Evolutionary conservation across 2,888 invertebrate species (phyloP), one percentile per base, ranked within the genome.

Genomic region (Scaptodrosophila latifasciaeformis): DNA sequence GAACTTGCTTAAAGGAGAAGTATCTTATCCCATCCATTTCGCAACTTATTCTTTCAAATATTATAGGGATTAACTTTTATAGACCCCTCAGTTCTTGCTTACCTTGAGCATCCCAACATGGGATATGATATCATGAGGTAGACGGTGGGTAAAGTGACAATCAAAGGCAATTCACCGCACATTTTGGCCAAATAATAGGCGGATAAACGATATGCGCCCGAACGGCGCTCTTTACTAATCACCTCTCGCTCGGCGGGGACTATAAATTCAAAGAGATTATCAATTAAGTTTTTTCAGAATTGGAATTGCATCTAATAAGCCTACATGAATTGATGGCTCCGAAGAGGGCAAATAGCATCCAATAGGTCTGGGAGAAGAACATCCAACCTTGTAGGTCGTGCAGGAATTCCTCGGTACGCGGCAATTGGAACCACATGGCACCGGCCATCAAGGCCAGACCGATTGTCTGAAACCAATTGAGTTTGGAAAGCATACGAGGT

Each of bases 101-200:
- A 82, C 85, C 85, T 84, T 56, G 81, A 80, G 51, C 86, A 85
- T 61, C 91, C 93, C 83, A 93, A 87, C 90, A 93, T 90, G 67
- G 92, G 92, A 86, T 93, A 94, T 63, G 92, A 91, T 70, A 93
- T 92, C 75, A 91, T 87, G 84, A 92, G 91, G 87, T 92, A 93
- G 76, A 92, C 89, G 37, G 92, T 91, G 54, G 93, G 93, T 76
- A 93, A 86, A 31, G 92, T 90, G 70, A 93, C 89, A 37, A 92
- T 91, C 65, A 93, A 84, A 6, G 93, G 93, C 74, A 93, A 84
- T 85, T 94, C 94, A 54, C 93, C 93, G 59, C 92, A 90, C 92
- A 93, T 93, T 87, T 94, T 93, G 57, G 94, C 93, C 82, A 93
- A 84, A 86, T 93, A 94, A 83, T 93, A 94, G 30, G 94, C 92